phyloP scores from a whole-genome alignment of 2,888 invertebrate species.

The Serrognathus titanus region DNA sequence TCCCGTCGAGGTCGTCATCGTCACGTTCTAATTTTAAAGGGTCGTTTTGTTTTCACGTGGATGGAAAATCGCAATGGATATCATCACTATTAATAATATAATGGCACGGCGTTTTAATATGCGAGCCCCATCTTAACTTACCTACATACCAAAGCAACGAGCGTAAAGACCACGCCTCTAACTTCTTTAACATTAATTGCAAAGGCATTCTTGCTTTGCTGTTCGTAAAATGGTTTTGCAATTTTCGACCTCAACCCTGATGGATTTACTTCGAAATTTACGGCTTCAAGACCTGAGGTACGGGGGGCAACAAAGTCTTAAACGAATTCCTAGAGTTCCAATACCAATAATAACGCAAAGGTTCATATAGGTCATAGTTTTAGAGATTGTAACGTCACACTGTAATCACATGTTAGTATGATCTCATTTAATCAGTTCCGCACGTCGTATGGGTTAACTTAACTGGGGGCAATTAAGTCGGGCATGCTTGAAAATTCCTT shows the following conservation, averaged over 20 bases:
- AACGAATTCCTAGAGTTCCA: too few species aligned
- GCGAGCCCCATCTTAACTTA: conserved; percentile 20
- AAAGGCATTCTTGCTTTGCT: neutral
- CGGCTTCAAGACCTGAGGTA: neutral
- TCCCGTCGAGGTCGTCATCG: too few species aligned
- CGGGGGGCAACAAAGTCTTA: too few species aligned
- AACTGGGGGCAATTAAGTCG: neutral
- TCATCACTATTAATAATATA: conserved; percentile 14
- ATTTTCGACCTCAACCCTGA: neutral
- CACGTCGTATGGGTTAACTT: conserved; percentile 9
- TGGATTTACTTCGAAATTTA: neutral
- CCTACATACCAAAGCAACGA: conserved; percentile 34
- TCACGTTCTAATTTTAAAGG: too few species aligned
- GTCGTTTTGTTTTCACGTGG: too few species aligned
- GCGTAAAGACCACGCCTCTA: conserved; percentile 37
- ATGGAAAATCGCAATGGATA: neutral
- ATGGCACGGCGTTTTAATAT: conserved; percentile 7
- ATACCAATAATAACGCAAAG: too few species aligned
- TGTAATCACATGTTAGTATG: conserved; percentile 35
- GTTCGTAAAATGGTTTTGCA: neutral
- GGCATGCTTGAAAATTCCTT: neutral
- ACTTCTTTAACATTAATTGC: neutral
- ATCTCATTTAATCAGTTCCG: conserved; percentile 18
- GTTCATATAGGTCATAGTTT: conserved; percentile 2
- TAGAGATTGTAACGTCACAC: conserved; percentile 29